Base-by-base conservation (phyloP, 2,113 vertebrate species). In the Probosciger aterrimus region DNA sequence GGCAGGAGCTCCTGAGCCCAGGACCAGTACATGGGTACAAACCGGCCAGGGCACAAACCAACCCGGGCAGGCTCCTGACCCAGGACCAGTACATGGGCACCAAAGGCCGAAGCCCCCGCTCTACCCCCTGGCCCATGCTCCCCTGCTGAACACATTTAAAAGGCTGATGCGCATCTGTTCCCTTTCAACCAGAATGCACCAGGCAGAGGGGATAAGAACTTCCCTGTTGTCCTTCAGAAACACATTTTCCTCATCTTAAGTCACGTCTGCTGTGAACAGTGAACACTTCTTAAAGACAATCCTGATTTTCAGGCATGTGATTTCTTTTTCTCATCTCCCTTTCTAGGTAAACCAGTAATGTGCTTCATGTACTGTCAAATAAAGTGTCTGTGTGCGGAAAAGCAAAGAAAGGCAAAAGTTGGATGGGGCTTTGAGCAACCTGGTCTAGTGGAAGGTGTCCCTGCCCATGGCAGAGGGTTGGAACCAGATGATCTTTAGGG, bases 121-220 rank as follows among this genome's bases (percentile, higher is more conserved):
- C 4, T 25, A 18, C 7, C 7, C 35, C 31, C 18, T 3, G 3
- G 22, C 11, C 59, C 2, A 0, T 1, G 28, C 4, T 14, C 18
- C 31, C 60, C 41, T 28, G 25, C 33, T 3, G 4, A 44, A 59
- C 15, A 2, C 27, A 46, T 8, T 0, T 15, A 20, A 82, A 27
- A 68, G 39, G 30, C 53, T 15, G 33, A 50, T 28, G 31, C 23
- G 23, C 55, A 43, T 62, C 50, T 46, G 25, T 46, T 41, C 33
- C 52, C 30, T 35, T 82, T 27, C 37, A 85, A 65, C 4, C 44
- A 25, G 27, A 64, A 57, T 4, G 20, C 31, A n/a, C 10, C 4
- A 44, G 8, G 65, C 28, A 57, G 44, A 49, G 9, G 17, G 33
- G 35, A 69, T 27, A 47, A 46, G 53, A 84, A 22, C 41, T 76